Conservation (phyloP, 2,797 vertebrate genomes). For the Lagodon rhomboides region DNA sequence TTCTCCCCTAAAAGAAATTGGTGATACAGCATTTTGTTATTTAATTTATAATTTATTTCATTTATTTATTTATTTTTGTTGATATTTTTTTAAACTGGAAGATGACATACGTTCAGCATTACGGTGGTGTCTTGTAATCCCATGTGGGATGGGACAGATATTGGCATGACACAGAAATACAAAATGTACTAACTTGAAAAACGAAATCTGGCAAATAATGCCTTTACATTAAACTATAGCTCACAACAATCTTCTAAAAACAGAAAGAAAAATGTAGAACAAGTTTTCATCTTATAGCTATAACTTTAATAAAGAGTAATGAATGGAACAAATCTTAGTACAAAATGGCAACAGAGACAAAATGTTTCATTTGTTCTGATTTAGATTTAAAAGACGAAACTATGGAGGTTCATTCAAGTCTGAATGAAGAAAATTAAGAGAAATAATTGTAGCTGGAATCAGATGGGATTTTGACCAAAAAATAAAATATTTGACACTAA, state of each 20-base stretch:
- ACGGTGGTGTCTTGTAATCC: no score
- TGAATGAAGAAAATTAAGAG: background rate
- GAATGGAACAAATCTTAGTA: background rate
- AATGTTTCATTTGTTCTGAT: background rate
- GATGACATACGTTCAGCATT: no score
- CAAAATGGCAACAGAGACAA: background rate
- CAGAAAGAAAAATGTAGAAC: background rate
- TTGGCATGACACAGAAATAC: no score
- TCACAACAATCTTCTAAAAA: background rate
- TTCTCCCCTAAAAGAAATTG: no score
- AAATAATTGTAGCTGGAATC: background rate
- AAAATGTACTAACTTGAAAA: background rate
- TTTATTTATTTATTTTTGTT: no score
- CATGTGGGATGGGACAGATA: no score
- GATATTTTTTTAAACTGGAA: no score
- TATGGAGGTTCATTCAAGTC: background rate
- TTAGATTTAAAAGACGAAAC: background rate
- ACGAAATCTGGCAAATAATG: background rate
- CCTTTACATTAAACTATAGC: no score
- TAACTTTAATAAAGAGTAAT: background rate
- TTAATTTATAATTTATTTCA: no score
- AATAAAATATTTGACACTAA: no score
- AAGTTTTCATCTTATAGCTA: background rate
- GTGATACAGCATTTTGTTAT: no score
- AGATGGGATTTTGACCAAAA: no score